Base-by-base conservation (phyloP, 2,797 vertebrate genomes). In the Falco biarmicus region DNA sequence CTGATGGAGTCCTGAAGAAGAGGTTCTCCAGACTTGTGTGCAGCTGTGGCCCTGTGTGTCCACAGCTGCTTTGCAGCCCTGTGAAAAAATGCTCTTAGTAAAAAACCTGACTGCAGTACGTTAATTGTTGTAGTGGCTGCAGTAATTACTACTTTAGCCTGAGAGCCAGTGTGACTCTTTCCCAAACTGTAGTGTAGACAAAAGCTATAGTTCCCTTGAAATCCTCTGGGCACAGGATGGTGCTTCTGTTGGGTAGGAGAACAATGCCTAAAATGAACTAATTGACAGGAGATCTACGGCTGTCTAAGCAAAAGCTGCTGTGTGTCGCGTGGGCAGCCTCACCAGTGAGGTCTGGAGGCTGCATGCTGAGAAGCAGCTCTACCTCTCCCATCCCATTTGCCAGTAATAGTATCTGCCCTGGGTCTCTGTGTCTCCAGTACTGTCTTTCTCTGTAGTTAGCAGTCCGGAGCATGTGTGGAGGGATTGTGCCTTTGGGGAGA, bases 281-380 rank as follows among this genome's bases (percentile, higher is more conserved):
- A 60, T 11, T 34, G 53, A n/a, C 57, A 32, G 70, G 53, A 78
- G 34, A 54, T 57, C 29, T 50, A 0, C 0, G 0, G 14, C 54
- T 71, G 10, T 61, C 69, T 41, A 11, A 1, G 5, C 25, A 9
- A 5, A 76, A 76, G 22, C 41, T 15, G 4, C 31, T 31, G 45
- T 47, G 24, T 6, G 6, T 66, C 2, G 0, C 20, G 11, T 61
- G 37, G 56, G 45, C 68, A 87, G 68, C 48, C 53, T 82, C 29
- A 9, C 22, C 15, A 9, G 24, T 11, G 75, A 64, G 45, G 37
- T n/a, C 50, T 76, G 64, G 60, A 87, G 56, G 53, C 77, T 43
- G 19, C 8, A 6, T 1, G 3, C 1, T 0, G 21, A 48, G 87
- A n/a, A 79, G 22, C 37, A 69, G 53, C 45, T 76, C 10, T 21